A percentile compares a stretch with the other conserved stretches of the same genome.
Evolutionary conservation across 1,140 invertebrate genomes (phyloP).

Genomic region (Conus betulinus): DNA sequence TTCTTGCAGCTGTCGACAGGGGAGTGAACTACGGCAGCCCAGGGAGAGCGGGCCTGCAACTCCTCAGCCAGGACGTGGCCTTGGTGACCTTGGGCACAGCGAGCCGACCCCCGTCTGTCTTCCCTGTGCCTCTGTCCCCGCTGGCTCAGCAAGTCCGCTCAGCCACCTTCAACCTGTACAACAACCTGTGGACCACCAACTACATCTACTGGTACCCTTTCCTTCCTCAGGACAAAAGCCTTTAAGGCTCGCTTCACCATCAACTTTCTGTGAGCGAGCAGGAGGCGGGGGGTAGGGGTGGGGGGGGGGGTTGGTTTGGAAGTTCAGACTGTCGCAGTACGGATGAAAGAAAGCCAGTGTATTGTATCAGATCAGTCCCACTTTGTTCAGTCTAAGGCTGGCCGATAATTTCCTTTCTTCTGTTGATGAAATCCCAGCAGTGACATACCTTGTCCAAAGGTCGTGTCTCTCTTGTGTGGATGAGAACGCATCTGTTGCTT

Average conservation of each 20-base stretch:
- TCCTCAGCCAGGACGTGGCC: slow-evolving; percentile 58
- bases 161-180: slow-evolving; percentile 68
- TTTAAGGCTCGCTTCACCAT: slow-evolving; percentile 59
- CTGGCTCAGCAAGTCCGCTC: slow-evolving; percentile 51
- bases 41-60: slow-evolving; percentile 48
- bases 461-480: too few species aligned
- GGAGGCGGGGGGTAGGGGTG: too few species aligned
- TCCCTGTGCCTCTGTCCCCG: slow-evolving; percentile 66
- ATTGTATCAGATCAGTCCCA: neutral
- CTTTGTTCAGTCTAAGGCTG: neutral
- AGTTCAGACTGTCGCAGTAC: neutral
- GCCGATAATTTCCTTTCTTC: too few species aligned
- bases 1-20: too few species aligned
- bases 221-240: slow-evolving; percentile 49
- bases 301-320: too few species aligned
- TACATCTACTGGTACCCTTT: slow-evolving; percentile 72
- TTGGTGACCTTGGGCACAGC: slow-evolving; percentile 56
- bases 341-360: neutral
- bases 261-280: slow-evolving; percentile 29
- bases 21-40: slow-evolving; percentile 37
- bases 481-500: too few species aligned
- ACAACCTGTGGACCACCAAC: slow-evolving; percentile 69
- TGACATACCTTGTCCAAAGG: too few species aligned
- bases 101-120: slow-evolving; percentile 51
- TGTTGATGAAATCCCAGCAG: too few species aligned